Evolutionary conservation across 2,113 vertebrate genomes (phyloP).

Genomic region (Equus przewalskii): DNA sequence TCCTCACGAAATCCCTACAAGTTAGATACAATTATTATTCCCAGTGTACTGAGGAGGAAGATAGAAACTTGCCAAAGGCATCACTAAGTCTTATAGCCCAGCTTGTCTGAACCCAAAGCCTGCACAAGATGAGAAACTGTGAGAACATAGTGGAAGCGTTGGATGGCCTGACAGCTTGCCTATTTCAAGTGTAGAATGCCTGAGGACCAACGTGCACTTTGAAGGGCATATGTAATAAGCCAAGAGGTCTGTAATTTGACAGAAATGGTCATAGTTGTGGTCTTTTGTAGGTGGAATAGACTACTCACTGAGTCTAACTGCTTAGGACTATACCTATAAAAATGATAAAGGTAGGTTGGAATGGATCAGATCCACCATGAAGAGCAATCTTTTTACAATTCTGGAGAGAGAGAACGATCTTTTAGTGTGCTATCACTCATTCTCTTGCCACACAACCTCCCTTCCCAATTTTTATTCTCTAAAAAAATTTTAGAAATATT

Average conservation of each 20-base stretch:
- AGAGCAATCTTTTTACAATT: background rate
- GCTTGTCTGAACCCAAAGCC: background rate
- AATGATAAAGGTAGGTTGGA: background rate
- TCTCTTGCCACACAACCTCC: background rate
- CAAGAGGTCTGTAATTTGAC: background rate
- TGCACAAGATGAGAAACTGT: background rate
- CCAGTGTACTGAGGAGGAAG: background rate
- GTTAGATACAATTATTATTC: background rate
- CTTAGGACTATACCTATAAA: background rate
- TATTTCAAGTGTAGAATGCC: background rate
- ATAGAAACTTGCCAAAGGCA: background rate
- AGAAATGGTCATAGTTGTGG: background rate
- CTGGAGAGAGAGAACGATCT: background rate
- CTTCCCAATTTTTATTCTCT: background rate
- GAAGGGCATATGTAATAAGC: background rate
- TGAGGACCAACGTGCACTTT: background rate
- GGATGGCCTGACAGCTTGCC: background rate
- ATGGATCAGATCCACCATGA: background rate
- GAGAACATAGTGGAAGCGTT: background rate
- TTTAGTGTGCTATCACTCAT: background rate
- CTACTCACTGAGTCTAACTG: background rate
- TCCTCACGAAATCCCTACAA: background rate
- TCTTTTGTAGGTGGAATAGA: background rate
- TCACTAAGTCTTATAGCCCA: background rate
- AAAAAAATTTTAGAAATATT: background rate